Conservation (phyloP, 2,888 invertebrate species). For the Lochmaea crataegi region DNA sequence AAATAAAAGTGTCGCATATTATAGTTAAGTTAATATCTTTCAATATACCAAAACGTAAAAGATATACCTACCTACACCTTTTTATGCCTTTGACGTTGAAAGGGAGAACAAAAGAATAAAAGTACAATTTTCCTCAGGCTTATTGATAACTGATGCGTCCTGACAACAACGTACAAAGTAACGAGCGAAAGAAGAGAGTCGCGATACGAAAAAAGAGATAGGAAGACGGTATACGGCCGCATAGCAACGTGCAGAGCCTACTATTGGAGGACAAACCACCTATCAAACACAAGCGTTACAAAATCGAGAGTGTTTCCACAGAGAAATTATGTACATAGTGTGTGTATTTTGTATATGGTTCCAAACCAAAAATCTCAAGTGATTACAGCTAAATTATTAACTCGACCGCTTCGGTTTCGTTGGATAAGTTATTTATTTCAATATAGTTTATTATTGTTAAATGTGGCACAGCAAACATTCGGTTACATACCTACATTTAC, state of each 20-base stretch:
- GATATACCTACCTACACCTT: neutral
- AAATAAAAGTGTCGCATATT: too few species aligned
- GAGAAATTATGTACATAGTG: slow-evolving; percentile 36
- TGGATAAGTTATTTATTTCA: neutral
- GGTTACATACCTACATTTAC: neutral
- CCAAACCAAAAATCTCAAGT: slow-evolving; percentile 21
- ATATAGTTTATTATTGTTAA: neutral
- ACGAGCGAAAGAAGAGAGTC: slow-evolving; percentile 44
- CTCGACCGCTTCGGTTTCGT: neutral
- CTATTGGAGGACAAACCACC: slow-evolving; percentile 52
- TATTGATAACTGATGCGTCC: slow-evolving; percentile 30
- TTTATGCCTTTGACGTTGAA: neutral
- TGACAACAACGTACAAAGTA: slow-evolving; percentile 41
- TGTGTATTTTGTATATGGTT: slow-evolving; percentile 25
- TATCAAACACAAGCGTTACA: slow-evolving; percentile 50
- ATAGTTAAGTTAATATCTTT: neutral
- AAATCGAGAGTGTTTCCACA: slow-evolving; percentile 53
- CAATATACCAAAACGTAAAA: neutral
- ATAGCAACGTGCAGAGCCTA: slow-evolving; percentile 55
- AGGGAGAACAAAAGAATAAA: slow-evolving; percentile 20
- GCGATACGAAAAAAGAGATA: slow-evolving; percentile 47
- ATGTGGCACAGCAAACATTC: neutral
- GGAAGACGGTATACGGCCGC: slow-evolving; percentile 51
- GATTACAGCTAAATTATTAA: neutral
- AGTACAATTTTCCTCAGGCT: slow-evolving; percentile 15